These are phyloP conservation scores for Gymnoscopelus microlampas DNA, from an alignment of 2,797 vertebrate species.

Conservation along the genomic window DNA sequence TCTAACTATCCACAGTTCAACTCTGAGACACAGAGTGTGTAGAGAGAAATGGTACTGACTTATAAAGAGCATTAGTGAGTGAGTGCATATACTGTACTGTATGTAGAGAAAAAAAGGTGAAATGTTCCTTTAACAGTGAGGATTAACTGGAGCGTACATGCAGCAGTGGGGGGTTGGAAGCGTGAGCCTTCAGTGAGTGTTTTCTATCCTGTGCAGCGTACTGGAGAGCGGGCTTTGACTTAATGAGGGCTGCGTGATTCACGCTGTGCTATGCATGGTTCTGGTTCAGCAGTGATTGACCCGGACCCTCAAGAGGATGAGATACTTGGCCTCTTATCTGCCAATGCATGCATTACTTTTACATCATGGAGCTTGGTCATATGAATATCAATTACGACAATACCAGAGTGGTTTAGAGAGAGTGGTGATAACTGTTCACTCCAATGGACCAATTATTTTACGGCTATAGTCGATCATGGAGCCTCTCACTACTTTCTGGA, in stretches of 20 bases:
- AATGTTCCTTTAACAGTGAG: too few relatives aligned
- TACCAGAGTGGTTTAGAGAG: neutral
- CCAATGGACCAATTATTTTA: neutral
- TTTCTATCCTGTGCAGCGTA: conserved; percentile 8
- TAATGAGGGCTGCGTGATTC: conserved; percentile 10
- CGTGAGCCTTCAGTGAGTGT: conserved; percentile 5
- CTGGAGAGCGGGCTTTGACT: conserved; percentile 17
- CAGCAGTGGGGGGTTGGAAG: conserved; percentile 12
- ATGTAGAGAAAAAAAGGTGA: too few relatives aligned
- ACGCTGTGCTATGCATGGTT: conserved; percentile 14
- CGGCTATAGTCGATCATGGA: too few relatives aligned
- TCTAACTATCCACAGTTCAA: too few relatives aligned
- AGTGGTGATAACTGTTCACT: neutral
- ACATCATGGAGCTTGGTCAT: neutral
- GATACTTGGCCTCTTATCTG: neutral
- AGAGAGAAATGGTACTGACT: too few relatives aligned
- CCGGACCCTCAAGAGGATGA: neutral
- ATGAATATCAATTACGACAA: too few relatives aligned
- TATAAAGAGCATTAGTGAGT: too few relatives aligned
- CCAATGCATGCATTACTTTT: neutral
- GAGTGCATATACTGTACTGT: too few relatives aligned
- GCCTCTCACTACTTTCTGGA: neutral
- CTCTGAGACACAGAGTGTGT: too few relatives aligned
- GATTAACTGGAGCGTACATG: conserved; percentile 12
- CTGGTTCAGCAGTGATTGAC: conserved; percentile 32